Base-by-base conservation (phyloP, 2,888 invertebrate species). In the Schizaphis graminum region DNA sequence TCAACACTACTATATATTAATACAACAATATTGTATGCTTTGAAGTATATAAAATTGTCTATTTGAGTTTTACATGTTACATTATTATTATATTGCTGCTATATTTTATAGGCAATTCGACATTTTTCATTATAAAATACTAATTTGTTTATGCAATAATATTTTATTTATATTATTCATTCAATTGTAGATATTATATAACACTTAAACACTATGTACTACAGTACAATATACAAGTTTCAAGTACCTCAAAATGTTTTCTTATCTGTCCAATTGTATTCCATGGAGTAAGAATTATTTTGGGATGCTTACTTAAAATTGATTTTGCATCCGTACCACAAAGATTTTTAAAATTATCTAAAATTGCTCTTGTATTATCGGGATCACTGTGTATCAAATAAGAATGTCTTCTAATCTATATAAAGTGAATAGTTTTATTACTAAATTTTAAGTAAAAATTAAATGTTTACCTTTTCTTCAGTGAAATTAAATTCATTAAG, bases 331-430 rank as follows among this genome's bases (percentile, higher is more conserved):
- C 94, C 13, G 44, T 61, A 44, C 86, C 94, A 87, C 94, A 94
- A 41, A 94, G 90, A 41, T n/a, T 3, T 49, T 91, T 67, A 24
- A 57, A 91, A 11, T 90, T 93, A 47, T 61, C 21, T 87, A 94
- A 53, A 86, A 94, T 91, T n/a, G 28, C 61, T 67, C 16, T 41
- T 53, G 85, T 91, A 67, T 94, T 94, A n/a, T 87, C 91, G 28
- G 94, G 86, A 91, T 94, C 91, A 91, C 91, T 94, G n/a, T 94
- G 53, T 47, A 94, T 91, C 53, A 94, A 53, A 87, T 94, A 94
- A 28, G 91, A 35, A 91, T 94, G 61, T 91, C 41, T 94, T 94
- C 67, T 91, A 7, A 94, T 61, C 94, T 94, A 13, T 49, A 28
- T 0, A 84, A 35, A 49, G 35, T 91, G 11, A 44, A 47, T 26